These are phyloP conservation scores for Lophura nycthemera DNA, from an alignment of 2,113 vertebrate species.

Conservation along the genomic window DNA sequence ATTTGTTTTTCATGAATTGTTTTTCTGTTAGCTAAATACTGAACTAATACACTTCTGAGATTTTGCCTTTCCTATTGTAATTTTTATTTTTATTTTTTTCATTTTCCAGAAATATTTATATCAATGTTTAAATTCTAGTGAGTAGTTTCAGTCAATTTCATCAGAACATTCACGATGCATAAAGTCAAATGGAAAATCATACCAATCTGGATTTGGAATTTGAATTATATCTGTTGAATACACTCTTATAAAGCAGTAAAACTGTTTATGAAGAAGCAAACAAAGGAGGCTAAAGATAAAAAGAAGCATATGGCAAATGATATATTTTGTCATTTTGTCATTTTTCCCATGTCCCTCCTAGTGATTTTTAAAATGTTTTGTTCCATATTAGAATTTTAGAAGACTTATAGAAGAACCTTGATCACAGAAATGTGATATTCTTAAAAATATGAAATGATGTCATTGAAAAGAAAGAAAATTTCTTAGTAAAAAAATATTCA, in stretches of 20 bases:
- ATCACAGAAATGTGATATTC: constrained; percentile 1
- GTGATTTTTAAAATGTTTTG: constrained; percentile 43
- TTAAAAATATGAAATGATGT: constrained; percentile 29
- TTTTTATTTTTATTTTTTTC: background rate
- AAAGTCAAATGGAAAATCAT: background rate
- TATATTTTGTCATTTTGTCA: background rate
- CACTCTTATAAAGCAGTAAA: background rate
- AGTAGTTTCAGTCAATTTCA: background rate
- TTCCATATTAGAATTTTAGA: constrained; percentile 31
- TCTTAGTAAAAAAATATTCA: constrained; percentile 64
- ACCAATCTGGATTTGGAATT: background rate
- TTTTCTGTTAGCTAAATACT: background rate
- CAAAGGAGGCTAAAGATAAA: constrained; percentile 32
- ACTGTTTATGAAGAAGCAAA: constrained; percentile 1
- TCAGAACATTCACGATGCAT: background rate
- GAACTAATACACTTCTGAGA: background rate
- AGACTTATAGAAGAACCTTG: constrained; percentile 19
- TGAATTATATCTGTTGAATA: background rate
- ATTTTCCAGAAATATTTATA: background rate
- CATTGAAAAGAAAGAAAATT: constrained; percentile 65
- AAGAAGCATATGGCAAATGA: background rate
- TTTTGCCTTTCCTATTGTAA: background rate
- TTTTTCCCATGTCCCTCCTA: background rate
- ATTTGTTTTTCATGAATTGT: background rate
- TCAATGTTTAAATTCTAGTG: background rate